Evolutionary conservation across 1,140 invertebrate species (phyloP), one percentile per base, ranked within the genome.

Genomic region (Drosophila oshimai): DNA sequence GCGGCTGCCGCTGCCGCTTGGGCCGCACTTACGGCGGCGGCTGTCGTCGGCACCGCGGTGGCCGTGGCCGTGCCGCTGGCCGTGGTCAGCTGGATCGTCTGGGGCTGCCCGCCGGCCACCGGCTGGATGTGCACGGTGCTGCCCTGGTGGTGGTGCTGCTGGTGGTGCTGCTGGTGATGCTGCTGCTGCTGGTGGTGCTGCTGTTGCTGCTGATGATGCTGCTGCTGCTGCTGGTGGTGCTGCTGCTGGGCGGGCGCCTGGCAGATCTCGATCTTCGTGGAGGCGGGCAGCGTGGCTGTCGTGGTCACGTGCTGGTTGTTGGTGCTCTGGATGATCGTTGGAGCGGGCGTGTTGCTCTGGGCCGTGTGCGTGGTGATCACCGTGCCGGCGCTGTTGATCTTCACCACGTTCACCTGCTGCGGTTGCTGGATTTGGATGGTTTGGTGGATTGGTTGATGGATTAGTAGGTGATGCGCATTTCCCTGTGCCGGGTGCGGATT

Each of bases 321-420:
- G 46, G 89, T 90, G 60, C 89, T 90, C 68, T 90, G 89, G 29
- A 90, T 90, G 20, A 90, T 90, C 31, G 89, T 90, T 9, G 89
- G 89, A 15, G 78, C 89, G 17, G 89, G 77, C 12, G 81, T 74
- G 12, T 89, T 89, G 39, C 78, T 71, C 34, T 90, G 89, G 10
- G 84, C 84, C 29, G 77, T 90, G 39, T 89, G 87, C 36, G 89
- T 90, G 39, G 89, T 89, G 58, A 90, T 90, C 42, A 90, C 89
- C 1, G 89, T 90, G 10, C 89, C 89, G n/a, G 88, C 81, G 47
- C 89, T 90, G 69, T 90, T 90, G 54, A 90, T 90, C 61, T 90
- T 90, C 33, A 90, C 89, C 41, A 90, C 89, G 53, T 90, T 90
- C 22, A 90, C 89, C 65, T 93, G 93, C 77, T 92, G 89, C 89